Evolutionary conservation across 2,797 vertebrate genomes (phyloP).

Genomic region (Podarcis lilfordi): DNA sequence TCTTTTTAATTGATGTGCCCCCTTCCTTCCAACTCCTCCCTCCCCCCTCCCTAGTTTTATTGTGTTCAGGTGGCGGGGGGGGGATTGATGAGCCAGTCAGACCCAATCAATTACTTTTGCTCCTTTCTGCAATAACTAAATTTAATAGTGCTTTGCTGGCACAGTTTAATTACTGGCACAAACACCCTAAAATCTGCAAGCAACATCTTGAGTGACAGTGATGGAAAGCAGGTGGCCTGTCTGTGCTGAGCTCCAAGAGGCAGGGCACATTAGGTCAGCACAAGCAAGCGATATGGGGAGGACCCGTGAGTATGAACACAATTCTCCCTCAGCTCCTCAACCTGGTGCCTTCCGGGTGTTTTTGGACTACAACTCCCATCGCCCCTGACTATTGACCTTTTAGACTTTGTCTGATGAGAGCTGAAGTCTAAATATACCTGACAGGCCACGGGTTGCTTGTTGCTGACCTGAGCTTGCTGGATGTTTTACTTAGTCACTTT

Average conservation of each 20-base stretch:
- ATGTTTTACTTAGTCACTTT: too few relatives aligned
- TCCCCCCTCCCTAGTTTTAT: constrained; percentile 64
- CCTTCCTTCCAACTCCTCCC: constrained; percentile 44
- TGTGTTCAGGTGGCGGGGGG: constrained; percentile 45
- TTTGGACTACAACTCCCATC: too few relatives aligned
- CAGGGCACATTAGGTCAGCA: not conserved
- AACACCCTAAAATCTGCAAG: constrained; percentile 62
- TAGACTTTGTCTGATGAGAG: too few relatives aligned
- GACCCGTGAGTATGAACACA: constrained; percentile 3
- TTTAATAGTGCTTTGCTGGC: constrained; percentile 66
- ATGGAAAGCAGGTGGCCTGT: constrained; percentile 56
- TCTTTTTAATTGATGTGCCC: constrained; percentile 69
- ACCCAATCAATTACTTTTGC: constrained; percentile 72
- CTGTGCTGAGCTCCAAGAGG: not conserved
- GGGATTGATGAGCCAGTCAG: constrained; percentile 53
- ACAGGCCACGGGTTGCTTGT: too few relatives aligned
- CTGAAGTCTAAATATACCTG: too few relatives aligned
- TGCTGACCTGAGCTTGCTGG: too few relatives aligned
- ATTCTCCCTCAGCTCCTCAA: not conserved
- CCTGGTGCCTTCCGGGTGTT: too few relatives aligned
- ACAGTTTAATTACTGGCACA: constrained; percentile 67
- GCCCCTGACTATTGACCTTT: too few relatives aligned
- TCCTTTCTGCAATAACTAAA: constrained; percentile 67
- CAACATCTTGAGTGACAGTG: constrained; percentile 53
- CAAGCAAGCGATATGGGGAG: not conserved